Base-by-base conservation (phyloP, 1,140 invertebrate genomes). In the Ceratoteleas bidentatus region DNA sequence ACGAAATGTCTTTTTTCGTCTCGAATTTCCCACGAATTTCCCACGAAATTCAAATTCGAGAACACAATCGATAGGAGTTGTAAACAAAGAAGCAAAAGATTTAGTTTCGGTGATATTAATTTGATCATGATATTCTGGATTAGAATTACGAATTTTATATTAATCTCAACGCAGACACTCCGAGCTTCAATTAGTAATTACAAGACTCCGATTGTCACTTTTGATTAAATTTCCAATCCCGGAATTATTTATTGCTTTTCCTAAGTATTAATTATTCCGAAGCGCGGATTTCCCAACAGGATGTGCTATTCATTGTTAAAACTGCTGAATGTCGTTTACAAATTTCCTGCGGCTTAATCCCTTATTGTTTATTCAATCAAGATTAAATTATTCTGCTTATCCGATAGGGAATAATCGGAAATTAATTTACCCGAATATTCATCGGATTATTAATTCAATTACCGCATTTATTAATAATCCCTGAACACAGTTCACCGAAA, bases 221-320 rank as follows among this genome's bases (percentile, higher is more conserved):
- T 61, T 54, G 57, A 57, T 68, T 68, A 47, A 57, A 57, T 68
- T 49, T 54, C 34, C n/a, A 64, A 36, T 36, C n/a, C 16, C 32
- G 54, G 53, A 68, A 68, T 68, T 57, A 68, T 68, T 57, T 50
- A 68, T n/a, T 36, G 54, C 53, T 49, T 68, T 58, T 49, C 54
- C 64, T 68, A 68, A 54, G 62, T 56, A 43, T 53, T 54, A 65
- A 65, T 65, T 65, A 65, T 65, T 65, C 13, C 50, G 6, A 32
- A 54, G 49, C 49, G 13, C 14, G 36, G 50, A 53, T 54, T 65
- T 65, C 13, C 49, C 62, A 43, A 54, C 43, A 43, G 62, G 32
- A 53, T 43, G 62, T 54, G 11, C 49, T 32, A 65, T 65, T 65
- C 50, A 65, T 54, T 53, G 49, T 54, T 65, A 43, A 53, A 65